Base-by-base conservation (phyloP, 2,113 vertebrate species). In the Orcinus orca region DNA sequence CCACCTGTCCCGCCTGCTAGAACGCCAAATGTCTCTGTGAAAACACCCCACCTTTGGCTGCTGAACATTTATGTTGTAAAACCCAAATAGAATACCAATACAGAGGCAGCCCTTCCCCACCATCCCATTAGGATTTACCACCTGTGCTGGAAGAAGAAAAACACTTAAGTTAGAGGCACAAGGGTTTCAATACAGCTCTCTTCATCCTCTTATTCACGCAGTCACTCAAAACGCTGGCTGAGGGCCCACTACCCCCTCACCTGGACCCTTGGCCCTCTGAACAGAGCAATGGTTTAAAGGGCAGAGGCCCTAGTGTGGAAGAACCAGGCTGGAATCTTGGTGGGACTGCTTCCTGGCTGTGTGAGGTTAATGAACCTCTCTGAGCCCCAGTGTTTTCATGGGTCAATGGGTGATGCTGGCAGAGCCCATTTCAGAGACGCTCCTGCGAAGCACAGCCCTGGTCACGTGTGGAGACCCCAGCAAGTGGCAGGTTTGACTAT, bases 391-490 rank as follows among this genome's bases (percentile, higher is more conserved):
- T 4, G 63, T 41, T 29, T 14, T 79, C 15, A 23, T 2, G 60
- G 47, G 47, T 20, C 6, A 3, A n/a, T 25, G 29, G 29, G 18
- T 81, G 47, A 55, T 0, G 0, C 4, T 4, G 2, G 26, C 18
- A 1, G 26, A 33, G 18, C 25, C 76, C 25, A 11, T 55, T 15
- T 55, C 76, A 38, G 47, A 41, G 8, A 31, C 0, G 18, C 8
- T 7, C 41, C 38, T 20, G 1, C 14, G 8, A 58, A 5, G 76
- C 7, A 25, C 29, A 12, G 20, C 18, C n/a, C 26, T 6, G 17
- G 8, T 38, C 0, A 1, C 1, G 6, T 20, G 23, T 26, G 50
- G 23, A 11, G n/a, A 14, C 6, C 10, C 4, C 15, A 0, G 65
- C 53, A 5, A 44, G 85, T 3, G 4, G 65, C 65, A 14, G 38